phyloP scores from a whole-genome alignment of 2,113 vertebrate genomes.

The Morone saxatilis region DNA sequence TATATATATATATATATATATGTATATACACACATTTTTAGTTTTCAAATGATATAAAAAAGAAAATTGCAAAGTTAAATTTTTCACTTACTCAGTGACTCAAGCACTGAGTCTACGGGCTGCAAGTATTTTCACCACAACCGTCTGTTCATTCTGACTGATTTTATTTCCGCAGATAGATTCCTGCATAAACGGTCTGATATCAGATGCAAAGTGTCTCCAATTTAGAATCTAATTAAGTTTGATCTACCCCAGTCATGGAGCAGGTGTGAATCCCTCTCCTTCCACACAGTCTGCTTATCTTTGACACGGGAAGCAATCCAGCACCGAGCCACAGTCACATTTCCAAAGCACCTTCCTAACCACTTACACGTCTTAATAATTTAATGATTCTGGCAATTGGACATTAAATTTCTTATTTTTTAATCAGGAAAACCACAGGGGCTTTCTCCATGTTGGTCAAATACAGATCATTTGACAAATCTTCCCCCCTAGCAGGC shows the following conservation, averaged over 20 bases:
- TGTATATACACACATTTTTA: too few relatives aligned
- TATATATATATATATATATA: too few relatives aligned
- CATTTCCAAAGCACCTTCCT: slow-evolving; percentile 37
- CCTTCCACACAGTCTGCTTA: slow-evolving; percentile 68
- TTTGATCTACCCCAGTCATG: slow-evolving; percentile 81
- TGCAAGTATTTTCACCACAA: background rate
- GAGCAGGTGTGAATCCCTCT: slow-evolving; percentile 87
- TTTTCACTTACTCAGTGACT: background rate
- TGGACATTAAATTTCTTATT: slow-evolving; percentile 71
- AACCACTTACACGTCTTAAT: slow-evolving; percentile 68
- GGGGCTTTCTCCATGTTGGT: slow-evolving; percentile 79
- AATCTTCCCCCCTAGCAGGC: slow-evolving; percentile 76
- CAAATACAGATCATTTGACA: slow-evolving; percentile 86
- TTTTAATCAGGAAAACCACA: slow-evolving; percentile 75
- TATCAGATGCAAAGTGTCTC: slow-evolving; percentile 89
- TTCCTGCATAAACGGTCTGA: slow-evolving; percentile 83
- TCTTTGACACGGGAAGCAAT: slow-evolving; percentile 22
- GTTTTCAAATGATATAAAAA: background rate
- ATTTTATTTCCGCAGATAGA: slow-evolving; percentile 40
- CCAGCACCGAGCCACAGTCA: background rate
- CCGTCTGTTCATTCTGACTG: background rate
- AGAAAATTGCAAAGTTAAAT: background rate
- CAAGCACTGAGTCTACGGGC: slow-evolving; percentile 14
- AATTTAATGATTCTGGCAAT: slow-evolving; percentile 70
- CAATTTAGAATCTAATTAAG: slow-evolving; percentile 89